These are phyloP conservation scores for Andricus curvator DNA, from an alignment of 2,888 invertebrate genomes.

Conservation along the genomic window DNA sequence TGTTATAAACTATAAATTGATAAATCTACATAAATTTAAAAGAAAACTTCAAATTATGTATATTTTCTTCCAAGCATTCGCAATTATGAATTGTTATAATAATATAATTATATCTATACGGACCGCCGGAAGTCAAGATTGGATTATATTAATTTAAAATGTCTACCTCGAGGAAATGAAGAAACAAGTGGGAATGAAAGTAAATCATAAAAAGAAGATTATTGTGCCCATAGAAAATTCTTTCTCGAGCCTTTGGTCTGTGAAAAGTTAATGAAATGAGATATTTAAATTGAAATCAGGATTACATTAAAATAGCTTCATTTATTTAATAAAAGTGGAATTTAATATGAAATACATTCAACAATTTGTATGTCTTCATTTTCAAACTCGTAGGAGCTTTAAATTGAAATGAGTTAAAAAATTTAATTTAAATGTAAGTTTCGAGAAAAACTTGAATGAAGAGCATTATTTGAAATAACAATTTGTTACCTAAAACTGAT, in stretches of 20 bases:
- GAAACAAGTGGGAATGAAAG: neutral
- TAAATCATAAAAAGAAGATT: neutral
- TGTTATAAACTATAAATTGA: neutral
- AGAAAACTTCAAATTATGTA: neutral
- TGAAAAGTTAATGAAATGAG: constrained; percentile 25
- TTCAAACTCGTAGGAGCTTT: neutral
- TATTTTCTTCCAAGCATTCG: neutral
- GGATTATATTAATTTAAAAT: constrained; percentile 18
- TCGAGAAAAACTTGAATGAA: too few species aligned
- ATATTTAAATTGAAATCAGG: neutral
- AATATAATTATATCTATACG: neutral
- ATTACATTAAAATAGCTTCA: neutral
- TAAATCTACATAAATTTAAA: neutral
- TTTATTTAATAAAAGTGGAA: neutral
- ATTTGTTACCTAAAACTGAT: too few species aligned
- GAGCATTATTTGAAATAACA: too few species aligned
- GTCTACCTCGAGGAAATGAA: constrained; percentile 10
- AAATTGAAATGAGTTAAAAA: too few species aligned
- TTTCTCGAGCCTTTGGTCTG: neutral
- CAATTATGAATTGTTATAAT: neutral
- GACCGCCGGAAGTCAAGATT: neutral
- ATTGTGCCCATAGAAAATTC: neutral
- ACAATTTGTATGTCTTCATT: neutral
- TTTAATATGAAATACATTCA: neutral
- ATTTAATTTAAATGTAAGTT: too few species aligned